Conservation (phyloP, 2,797 vertebrate species). For the Trematocara caparti region DNA sequence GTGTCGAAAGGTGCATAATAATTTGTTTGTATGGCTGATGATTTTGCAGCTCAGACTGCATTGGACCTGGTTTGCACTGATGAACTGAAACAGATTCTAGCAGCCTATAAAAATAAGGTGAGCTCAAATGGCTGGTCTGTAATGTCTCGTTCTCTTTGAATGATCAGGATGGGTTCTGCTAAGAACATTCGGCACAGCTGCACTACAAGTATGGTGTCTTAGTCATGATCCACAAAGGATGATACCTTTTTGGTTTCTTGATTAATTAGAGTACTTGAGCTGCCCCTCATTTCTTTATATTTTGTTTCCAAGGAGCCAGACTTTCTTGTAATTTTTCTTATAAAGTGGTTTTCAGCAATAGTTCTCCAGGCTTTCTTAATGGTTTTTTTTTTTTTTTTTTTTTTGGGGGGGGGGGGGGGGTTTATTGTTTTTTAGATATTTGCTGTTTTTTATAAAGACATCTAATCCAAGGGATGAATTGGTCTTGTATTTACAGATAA, state of each 20-base stretch:
- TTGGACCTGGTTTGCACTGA: conserved; percentile 80
- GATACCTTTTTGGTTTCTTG: not conserved
- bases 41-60: conserved; percentile 81
- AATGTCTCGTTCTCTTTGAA: not conserved
- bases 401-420: accelerated
- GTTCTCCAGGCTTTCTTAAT: not conserved
- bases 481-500: not conserved
- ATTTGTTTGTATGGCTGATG: not conserved
- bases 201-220: not conserved
- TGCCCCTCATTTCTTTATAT: not conserved
- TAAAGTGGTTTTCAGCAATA: not conserved
- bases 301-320: not conserved
- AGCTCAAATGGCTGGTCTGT: not conserved
- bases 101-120: conserved; percentile 77
- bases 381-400: not conserved
- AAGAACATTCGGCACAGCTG: not conserved
- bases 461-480: not conserved
- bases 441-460: not conserved
- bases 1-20: not conserved
- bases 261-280: not conserved
- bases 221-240: not conserved
- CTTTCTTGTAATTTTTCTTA: not conserved
- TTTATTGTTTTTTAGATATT: not conserved
- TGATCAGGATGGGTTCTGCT: not conserved
- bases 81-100: conserved; percentile 83